These are phyloP conservation scores for Columba janthina DNA, from an alignment of 2,113 vertebrate genomes.

Conservation along the genomic window DNA sequence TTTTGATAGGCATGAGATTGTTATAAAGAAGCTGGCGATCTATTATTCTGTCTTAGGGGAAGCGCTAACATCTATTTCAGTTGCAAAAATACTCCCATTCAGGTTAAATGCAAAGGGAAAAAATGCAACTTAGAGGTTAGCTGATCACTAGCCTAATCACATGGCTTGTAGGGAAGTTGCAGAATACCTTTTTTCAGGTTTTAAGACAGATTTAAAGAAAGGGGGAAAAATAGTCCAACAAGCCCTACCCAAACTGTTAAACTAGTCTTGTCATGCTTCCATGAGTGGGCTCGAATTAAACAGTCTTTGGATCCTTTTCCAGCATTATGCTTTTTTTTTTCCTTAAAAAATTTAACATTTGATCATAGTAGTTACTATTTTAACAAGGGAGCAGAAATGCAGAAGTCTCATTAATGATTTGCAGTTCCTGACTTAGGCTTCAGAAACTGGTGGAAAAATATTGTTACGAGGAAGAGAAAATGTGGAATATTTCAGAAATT, in stretches of 20 bases:
- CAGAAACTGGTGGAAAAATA: neutral
- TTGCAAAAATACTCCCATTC: neutral
- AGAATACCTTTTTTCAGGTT: neutral
- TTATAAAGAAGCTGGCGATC: neutral
- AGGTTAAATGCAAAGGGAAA: neutral
- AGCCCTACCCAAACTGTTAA: neutral
- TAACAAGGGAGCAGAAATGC: neutral
- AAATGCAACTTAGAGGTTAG: neutral
- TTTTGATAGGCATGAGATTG: neutral
- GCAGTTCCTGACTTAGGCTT: neutral
- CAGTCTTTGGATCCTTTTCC: conserved; percentile 10
- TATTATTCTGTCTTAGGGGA: neutral
- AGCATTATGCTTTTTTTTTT: neutral
- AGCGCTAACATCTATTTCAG: neutral
- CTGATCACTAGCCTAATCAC: neutral
- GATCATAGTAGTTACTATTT: conserved; percentile 36
- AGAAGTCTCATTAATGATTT: neutral
- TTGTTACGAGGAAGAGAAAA: neutral
- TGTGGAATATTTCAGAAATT: neutral
- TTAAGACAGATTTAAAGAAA: neutral
- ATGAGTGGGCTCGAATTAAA: conserved; percentile 38
- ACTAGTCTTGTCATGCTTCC: neutral
- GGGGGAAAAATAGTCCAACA: neutral
- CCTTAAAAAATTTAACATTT: neutral
- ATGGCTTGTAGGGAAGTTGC: neutral